These are phyloP conservation scores for Carterocephalus palaemon DNA, from an alignment of 2,888 invertebrate genomes.

Conservation along the genomic window DNA sequence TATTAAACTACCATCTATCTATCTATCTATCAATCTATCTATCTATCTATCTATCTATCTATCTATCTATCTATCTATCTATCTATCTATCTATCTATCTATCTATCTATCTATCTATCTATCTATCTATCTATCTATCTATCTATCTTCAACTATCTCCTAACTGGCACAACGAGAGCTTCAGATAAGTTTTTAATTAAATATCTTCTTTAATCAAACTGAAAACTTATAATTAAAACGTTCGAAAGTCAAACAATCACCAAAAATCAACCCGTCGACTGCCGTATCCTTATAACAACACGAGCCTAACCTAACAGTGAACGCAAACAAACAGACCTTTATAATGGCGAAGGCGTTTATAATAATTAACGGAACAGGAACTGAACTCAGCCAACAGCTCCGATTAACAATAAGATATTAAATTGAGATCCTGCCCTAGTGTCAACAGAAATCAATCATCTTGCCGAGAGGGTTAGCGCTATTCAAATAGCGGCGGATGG, in stretches of 20 bases:
- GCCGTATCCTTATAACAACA: background rate
- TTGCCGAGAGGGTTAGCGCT: conserved; percentile 66
- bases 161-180: too few relatives aligned
- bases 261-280: background rate
- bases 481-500: conserved; percentile 62
- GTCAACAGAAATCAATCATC: conserved; percentile 78
- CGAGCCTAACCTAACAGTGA: conserved; percentile 12
- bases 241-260: conserved; percentile 1
- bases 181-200: background rate
- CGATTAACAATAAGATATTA: conserved; percentile 77
- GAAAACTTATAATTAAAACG: background rate
- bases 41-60: too few relatives aligned
- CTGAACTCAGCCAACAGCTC: conserved; percentile 50
- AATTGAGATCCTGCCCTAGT: conserved; percentile 58
- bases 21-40: too few relatives aligned
- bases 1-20: too few relatives aligned
- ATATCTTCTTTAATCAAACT: background rate
- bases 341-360: conserved; percentile 55
- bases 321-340: conserved; percentile 49
- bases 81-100: too few relatives aligned
- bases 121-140: too few relatives aligned
- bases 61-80: too few relatives aligned
- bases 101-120: too few relatives aligned
- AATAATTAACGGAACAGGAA: conserved; percentile 54
- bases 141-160: too few relatives aligned